Conservation (phyloP, 2,113 vertebrate species). For the Microtus oregoni region DNA sequence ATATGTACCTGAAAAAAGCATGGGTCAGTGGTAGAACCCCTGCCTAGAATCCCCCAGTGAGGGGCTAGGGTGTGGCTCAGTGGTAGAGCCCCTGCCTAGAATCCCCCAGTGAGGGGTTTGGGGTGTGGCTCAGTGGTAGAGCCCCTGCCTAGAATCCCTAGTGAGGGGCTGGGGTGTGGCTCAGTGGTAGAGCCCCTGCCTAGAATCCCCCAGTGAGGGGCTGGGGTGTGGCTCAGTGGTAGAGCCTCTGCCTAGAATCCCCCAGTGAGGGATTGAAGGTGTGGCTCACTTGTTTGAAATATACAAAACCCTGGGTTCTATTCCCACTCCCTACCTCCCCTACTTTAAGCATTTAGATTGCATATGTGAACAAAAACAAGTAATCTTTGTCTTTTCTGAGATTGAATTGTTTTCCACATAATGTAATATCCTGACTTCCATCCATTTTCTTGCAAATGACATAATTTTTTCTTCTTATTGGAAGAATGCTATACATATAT, state of each 20-base stretch:
- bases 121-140: neutral
- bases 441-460: neutral
- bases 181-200: neutral
- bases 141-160: neutral
- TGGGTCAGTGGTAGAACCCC: neutral
- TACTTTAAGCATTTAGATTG: neutral
- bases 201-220: neutral
- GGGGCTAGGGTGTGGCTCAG: neutral
- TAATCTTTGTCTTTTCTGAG: neutral
- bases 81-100: neutral
- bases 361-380: neutral
- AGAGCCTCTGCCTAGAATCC: neutral
- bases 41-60: neutral
- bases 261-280: no score
- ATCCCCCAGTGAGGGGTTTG: neutral
- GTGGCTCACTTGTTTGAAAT: neutral
- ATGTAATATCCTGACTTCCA: neutral
- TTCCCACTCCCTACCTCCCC: neutral
- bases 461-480: neutral
- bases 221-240: no score
- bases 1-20: neutral
- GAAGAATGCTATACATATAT: neutral
- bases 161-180: neutral
- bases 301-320: neutral
- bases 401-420: neutral